A percentile compares a stretch with the other conserved stretches of the same genome.
phyloP scores from a whole-genome alignment of 1,140 invertebrate genomes.

The Cotesia vestalis region DNA sequence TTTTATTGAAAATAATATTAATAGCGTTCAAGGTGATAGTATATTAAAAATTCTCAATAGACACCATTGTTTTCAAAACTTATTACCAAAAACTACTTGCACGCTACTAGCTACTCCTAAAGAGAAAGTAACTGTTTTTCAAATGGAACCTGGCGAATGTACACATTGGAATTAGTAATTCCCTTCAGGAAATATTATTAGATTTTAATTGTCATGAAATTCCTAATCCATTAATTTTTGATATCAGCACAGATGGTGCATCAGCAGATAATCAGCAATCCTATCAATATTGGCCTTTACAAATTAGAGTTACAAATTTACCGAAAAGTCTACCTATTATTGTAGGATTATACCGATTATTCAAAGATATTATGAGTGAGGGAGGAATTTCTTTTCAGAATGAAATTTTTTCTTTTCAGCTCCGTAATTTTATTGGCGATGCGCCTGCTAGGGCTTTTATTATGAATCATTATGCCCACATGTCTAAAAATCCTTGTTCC shows the following conservation, averaged over 20 bases:
- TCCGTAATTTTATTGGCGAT: constrained; percentile 38
- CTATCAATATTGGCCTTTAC: constrained; percentile 35
- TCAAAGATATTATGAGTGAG: constrained; percentile 3
- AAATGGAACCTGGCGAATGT: constrained; percentile 31
- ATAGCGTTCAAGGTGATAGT: not conserved
- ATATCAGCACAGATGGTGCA: constrained; percentile 37
- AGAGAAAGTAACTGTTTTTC: constrained; percentile 2
- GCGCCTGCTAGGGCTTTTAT: constrained; percentile 35
- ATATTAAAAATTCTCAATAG: not conserved
- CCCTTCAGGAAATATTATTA: constrained; percentile 18
- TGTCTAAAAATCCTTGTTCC: constrained; percentile 29
- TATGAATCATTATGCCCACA: constrained; percentile 23
- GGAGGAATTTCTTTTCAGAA: constrained; percentile 23
- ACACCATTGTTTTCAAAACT: not conserved
- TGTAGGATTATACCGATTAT: constrained; percentile 39
- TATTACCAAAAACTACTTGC: not conserved
- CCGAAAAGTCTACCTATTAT: constrained; percentile 10
- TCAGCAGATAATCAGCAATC: constrained; percentile 18
- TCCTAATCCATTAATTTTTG: constrained; percentile 27
- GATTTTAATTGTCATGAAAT: not conserved
- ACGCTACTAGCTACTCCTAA: constrained; percentile 30
- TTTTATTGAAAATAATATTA: too few relatives aligned
- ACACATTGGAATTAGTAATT: constrained; percentile 27
- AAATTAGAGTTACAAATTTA: constrained; percentile 34
- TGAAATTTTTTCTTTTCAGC: not conserved